These are phyloP conservation scores for Huso huso DNA, from an alignment of 2,797 vertebrate genomes.

Conservation along the genomic window DNA sequence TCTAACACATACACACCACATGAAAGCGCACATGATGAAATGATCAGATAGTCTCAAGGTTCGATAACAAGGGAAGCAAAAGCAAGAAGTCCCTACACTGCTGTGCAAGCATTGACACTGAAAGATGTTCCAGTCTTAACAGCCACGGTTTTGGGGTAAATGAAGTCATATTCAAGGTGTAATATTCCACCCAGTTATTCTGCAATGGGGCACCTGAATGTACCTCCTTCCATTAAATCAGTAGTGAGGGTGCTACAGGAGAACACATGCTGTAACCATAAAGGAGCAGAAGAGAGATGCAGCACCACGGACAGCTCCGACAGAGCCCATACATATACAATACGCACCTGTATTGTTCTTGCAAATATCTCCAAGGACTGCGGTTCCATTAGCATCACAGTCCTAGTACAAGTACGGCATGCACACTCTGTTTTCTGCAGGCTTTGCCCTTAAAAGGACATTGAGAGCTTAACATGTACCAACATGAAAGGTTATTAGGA, in stretches of 20 bases:
- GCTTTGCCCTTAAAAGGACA: background rate
- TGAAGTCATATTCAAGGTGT: background rate
- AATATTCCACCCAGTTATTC: background rate
- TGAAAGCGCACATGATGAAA: too few relatives aligned
- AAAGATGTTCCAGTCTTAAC: background rate
- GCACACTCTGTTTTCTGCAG: slow-evolving; percentile 1
- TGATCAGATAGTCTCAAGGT: too few relatives aligned
- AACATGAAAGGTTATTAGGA: too few relatives aligned
- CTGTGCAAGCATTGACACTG: too few relatives aligned
- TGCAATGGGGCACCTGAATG: background rate
- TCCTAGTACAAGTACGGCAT: slow-evolving; percentile 8
- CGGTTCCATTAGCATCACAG: background rate
- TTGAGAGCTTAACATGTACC: too few relatives aligned
- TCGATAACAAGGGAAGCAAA: too few relatives aligned
- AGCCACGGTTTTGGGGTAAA: background rate
- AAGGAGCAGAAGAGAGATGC: background rate
- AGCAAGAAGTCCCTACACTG: too few relatives aligned
- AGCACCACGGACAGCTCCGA: background rate
- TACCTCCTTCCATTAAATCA: background rate
- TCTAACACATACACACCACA: too few relatives aligned
- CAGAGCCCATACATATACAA: background rate
- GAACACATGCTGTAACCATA: background rate
- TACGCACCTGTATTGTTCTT: too few relatives aligned
- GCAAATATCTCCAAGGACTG: background rate
- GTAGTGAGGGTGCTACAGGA: background rate